Evolutionary conservation across 2,888 invertebrate genomes (phyloP).

Genomic region (Rhorus exstirpatorius): DNA sequence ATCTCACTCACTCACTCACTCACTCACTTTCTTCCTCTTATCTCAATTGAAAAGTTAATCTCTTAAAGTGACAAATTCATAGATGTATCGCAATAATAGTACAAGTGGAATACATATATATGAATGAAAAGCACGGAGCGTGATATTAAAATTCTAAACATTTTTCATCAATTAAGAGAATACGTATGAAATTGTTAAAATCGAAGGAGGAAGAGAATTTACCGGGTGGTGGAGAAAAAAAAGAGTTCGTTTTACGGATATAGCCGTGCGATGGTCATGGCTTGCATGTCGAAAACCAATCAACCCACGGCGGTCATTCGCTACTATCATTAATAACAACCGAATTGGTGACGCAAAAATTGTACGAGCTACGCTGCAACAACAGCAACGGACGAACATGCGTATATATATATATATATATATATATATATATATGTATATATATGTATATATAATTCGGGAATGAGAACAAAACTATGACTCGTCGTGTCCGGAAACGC

Average conservation of each 20-base stretch:
- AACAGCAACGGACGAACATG: slow-evolving; percentile 29
- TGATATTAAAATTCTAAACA: slow-evolving; percentile 78
- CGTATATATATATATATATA: too few relatives aligned
- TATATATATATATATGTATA: too few relatives aligned
- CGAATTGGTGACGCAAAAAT: slow-evolving; percentile 63
- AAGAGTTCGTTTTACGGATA: slow-evolving; percentile 56
- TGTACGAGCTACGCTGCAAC: slow-evolving; percentile 34
- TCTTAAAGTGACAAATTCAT: slow-evolving; percentile 31
- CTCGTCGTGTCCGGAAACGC: slow-evolving; percentile 45
- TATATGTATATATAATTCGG: neutral
- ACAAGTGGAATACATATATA: slow-evolving; percentile 27
- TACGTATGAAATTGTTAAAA: slow-evolving; percentile 53
- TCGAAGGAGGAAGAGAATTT: slow-evolving; percentile 20
- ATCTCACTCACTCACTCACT: neutral
- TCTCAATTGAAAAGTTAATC: slow-evolving; percentile 15
- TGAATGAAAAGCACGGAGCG: slow-evolving; percentile 52
- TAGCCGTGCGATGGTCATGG: slow-evolving; percentile 66
- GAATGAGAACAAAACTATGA: slow-evolving; percentile 34
- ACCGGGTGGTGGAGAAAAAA: slow-evolving; percentile 4
- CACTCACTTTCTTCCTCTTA: neutral
- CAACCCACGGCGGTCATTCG: slow-evolving; percentile 72
- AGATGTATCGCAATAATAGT: slow-evolving; percentile 24
- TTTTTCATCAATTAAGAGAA: slow-evolving; percentile 78
- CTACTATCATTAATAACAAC: slow-evolving; percentile 79
- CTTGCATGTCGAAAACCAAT: slow-evolving; percentile 78